Evolutionary conservation across 2,113 vertebrate genomes (phyloP).

Genomic region (Pelecanoides urinatrix): DNA sequence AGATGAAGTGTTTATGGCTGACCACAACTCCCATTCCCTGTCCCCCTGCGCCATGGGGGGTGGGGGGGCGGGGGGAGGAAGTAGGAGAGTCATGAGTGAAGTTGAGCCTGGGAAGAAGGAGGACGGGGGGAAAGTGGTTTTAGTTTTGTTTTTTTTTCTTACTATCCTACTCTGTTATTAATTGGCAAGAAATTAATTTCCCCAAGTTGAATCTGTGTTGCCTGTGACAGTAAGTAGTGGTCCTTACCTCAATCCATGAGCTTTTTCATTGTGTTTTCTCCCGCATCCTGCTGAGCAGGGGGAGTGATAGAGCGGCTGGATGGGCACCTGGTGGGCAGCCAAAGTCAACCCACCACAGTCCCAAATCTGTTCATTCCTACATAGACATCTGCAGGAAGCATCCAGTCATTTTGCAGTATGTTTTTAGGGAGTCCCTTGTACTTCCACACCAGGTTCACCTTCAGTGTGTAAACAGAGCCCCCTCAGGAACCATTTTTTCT

Average conservation of each 20-base stretch:
- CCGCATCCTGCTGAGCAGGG: background rate
- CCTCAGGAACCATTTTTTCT: background rate
- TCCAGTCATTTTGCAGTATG: background rate
- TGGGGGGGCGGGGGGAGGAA: background rate
- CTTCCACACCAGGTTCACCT: background rate
- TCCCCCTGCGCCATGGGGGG: background rate
- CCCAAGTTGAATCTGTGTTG: background rate
- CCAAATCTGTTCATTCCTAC: background rate
- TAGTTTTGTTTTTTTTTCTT: background rate
- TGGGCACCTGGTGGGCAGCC: background rate
- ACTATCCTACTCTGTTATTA: background rate
- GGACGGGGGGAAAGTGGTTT: background rate
- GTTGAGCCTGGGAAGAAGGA: background rate
- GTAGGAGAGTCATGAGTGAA: background rate
- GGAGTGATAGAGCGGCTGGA: background rate
- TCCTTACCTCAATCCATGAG: rapidly evolving
- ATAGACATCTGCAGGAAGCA: background rate
- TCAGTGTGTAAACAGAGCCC: background rate
- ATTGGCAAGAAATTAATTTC: background rate
- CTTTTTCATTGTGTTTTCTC: background rate
- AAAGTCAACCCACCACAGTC: background rate
- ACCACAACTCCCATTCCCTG: background rate
- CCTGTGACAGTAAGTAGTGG: background rate
- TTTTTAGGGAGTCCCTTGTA: background rate
- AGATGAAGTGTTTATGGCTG: background rate